These are phyloP conservation scores for Podotricha telesiphe DNA, from an alignment of 2,888 invertebrate genomes.

Conservation along the genomic window DNA sequence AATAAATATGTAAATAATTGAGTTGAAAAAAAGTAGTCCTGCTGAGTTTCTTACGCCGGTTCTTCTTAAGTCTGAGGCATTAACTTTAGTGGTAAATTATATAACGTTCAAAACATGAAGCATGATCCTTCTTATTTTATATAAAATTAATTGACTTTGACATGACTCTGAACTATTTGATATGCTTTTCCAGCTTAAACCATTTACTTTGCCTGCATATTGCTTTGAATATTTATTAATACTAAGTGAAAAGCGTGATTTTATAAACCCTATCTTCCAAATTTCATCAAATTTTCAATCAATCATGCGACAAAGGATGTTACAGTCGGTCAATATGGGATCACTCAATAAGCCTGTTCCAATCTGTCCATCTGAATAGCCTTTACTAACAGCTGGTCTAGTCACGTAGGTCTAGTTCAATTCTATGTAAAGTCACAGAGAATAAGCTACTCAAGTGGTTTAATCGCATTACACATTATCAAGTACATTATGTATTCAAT, in stretches of 20 bases:
- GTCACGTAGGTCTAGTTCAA: slow-evolving; percentile 14
- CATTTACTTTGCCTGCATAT: too few relatives aligned
- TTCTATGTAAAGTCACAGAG: slow-evolving; percentile 17
- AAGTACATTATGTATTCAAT: slow-evolving; percentile 6
- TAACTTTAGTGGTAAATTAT: too few relatives aligned
- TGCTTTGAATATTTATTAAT: not conserved
- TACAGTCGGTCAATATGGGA: slow-evolving; percentile 11
- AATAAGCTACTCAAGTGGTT: slow-evolving; percentile 19
- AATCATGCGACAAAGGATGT: slow-evolving; percentile 19
- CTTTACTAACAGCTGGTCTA: slow-evolving; percentile 19
- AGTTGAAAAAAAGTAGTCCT: too few relatives aligned
- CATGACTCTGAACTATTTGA: too few relatives aligned
- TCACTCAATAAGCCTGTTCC: slow-evolving; percentile 17
- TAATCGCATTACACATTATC: slow-evolving; percentile 22
- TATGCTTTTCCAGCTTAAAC: too few relatives aligned
- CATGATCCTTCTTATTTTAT: too few relatives aligned
- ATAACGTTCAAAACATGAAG: too few relatives aligned
- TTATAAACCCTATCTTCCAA: not conserved
- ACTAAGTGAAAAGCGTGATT: not conserved
- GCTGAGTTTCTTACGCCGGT: too few relatives aligned
- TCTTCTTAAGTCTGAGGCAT: too few relatives aligned
- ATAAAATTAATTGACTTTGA: too few relatives aligned
- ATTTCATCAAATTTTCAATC: slow-evolving; percentile 1
- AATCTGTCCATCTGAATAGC: slow-evolving; percentile 25
- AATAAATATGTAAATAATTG: too few relatives aligned